phyloP scores from a whole-genome alignment of 2,888 invertebrate species.

The Cheilosia vernalis region DNA sequence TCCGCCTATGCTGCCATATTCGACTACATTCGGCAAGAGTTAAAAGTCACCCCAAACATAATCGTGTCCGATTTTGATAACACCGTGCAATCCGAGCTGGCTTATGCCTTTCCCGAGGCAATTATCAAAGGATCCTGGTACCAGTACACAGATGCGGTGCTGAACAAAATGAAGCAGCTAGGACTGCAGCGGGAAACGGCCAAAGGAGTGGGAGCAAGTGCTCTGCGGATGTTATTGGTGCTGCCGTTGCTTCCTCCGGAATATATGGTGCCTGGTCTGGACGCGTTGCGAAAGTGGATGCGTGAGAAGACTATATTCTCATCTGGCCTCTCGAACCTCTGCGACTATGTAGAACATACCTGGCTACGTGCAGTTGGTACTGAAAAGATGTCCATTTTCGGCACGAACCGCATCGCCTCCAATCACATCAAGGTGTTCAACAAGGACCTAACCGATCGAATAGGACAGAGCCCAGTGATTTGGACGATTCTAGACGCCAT shows the following conservation, averaged over 20 bases:
- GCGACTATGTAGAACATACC: conserved; percentile 76
- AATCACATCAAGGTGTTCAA: conserved; percentile 77
- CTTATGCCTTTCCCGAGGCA: conserved; percentile 76
- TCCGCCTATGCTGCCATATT: conserved; percentile 76
- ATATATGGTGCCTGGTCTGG: conserved; percentile 77
- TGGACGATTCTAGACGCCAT: conserved; percentile 77
- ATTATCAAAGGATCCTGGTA: conserved; percentile 78
- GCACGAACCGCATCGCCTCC: conserved; percentile 76
- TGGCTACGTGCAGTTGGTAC: conserved; percentile 77
- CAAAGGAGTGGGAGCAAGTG: conserved; percentile 76
- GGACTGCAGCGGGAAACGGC: conserved; percentile 76
- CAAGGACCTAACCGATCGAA: conserved; percentile 75
- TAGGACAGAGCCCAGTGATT: conserved; percentile 76
- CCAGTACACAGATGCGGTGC: conserved; percentile 77
- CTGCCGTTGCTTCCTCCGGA: conserved; percentile 78
- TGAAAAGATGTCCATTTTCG: conserved; percentile 79
- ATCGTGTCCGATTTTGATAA: conserved; percentile 77
- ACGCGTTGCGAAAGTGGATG: conserved; percentile 78
- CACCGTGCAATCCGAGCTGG: conserved; percentile 75
- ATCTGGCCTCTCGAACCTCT: conserved; percentile 65
- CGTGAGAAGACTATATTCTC: conserved; percentile 77
- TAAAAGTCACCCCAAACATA: conserved; percentile 76
- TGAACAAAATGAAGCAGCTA: conserved; percentile 76
- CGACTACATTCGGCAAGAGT: conserved; percentile 76
- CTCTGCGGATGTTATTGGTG: conserved; percentile 77